Conservation (phyloP, 2,113 vertebrate genomes). For the Nesogale talazaci region DNA sequence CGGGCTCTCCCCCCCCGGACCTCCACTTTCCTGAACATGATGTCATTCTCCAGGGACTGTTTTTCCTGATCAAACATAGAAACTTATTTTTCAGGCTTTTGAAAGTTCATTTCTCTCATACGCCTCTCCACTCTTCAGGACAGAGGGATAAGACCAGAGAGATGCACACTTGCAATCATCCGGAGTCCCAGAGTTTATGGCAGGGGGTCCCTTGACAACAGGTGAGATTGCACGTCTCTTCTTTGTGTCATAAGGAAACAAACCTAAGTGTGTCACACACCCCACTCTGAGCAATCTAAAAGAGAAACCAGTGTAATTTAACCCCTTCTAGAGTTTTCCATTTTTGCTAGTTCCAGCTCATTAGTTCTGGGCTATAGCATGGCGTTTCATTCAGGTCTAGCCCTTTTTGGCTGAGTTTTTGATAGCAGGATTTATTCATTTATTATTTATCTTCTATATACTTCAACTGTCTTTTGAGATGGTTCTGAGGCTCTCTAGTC, state of each 20-base stretch:
- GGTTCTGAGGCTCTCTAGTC: not conserved
- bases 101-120: not conserved
- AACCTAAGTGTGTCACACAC: not conserved
- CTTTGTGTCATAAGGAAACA: not conserved
- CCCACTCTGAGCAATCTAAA: not conserved
- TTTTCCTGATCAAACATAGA: not conserved
- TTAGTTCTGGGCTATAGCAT: not conserved
- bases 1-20: too few species aligned
- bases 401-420: not conserved
- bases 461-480: not conserved
- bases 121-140: not conserved
- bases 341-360: not conserved
- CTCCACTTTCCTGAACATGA: too few species aligned
- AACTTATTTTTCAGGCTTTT: not conserved
- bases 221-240: not conserved
- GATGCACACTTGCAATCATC: not conserved
- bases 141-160: not conserved
- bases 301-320: not conserved
- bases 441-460: slow-evolving; percentile 1
- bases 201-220: not conserved
- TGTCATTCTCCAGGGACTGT: too few species aligned
- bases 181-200: not conserved
- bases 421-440: not conserved
- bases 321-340: not conserved
- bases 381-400: not conserved